phyloP scores from a whole-genome alignment of 1,140 invertebrate genomes.

The Cecropterus lyciades region DNA sequence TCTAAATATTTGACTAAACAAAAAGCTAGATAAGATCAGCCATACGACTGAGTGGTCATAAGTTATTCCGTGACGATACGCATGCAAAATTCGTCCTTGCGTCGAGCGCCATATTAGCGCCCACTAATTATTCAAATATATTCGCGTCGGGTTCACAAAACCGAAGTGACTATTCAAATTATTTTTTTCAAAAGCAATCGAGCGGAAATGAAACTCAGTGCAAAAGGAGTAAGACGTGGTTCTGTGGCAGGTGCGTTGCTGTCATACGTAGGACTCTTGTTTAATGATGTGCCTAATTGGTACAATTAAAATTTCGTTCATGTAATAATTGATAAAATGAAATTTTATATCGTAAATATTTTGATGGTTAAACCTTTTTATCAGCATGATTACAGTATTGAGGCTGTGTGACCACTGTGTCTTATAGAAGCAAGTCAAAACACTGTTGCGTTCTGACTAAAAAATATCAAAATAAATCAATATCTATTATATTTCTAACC shows the following conservation, averaged over 20 bases:
- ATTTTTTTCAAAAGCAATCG: constrained; percentile 60
- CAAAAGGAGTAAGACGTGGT: constrained; percentile 26
- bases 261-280: too few relatives aligned
- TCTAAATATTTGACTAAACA: constrained; percentile 15
- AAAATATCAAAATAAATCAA: too few relatives aligned
- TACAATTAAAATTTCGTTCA: too few relatives aligned
- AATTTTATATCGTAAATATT: too few relatives aligned
- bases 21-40: constrained; percentile 26
- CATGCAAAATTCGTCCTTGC: constrained; percentile 77
- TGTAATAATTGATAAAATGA: too few relatives aligned
- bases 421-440: too few relatives aligned
- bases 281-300: too few relatives aligned
- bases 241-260: not conserved
- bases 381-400: too few relatives aligned
- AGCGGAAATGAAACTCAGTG: constrained; percentile 57
- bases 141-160: constrained; percentile 56
- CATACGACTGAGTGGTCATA: constrained; percentile 12
- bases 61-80: constrained; percentile 50
- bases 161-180: constrained; percentile 59
- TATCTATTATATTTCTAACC: too few relatives aligned
- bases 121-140: constrained; percentile 71
- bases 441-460: too few relatives aligned
- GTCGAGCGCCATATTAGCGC: constrained; percentile 49
- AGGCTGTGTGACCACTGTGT: too few relatives aligned
- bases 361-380: too few relatives aligned